Base-by-base conservation (phyloP, 2,113 vertebrate genomes). In the Sclerurus mexicanus region DNA sequence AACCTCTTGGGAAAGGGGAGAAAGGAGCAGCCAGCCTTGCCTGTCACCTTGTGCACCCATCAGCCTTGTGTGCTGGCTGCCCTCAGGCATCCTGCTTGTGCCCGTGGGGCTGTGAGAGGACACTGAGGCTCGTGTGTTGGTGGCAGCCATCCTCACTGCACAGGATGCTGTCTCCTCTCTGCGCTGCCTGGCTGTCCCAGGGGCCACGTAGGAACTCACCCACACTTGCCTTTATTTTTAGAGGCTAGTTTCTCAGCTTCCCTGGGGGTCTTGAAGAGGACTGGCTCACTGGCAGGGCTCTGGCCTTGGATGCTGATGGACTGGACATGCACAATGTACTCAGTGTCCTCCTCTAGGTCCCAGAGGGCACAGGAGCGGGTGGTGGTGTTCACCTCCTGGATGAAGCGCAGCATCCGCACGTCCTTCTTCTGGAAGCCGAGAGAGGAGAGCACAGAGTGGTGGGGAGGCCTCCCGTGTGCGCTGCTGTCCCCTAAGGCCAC, bases 321-420 rank as follows among this genome's bases (percentile, higher is more conserved):
- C 97, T 99, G 99, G 66, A 99, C 99, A 4, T 99, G 99, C 78
- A 99, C 98, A 5, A 99, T 99, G 96, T 99, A 99, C 93, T 99
- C 99, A 0, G 99, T 99, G 97, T 99, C 99, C 97, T 99, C 99
- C 84, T 99, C 99, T 97, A 99, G 98, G 95, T 99, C 99, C 99
- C 99, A 99, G 90, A 99, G 97, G 62, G 98, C 98, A 69, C 99
- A 99, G 12, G 99, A 99, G 94, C 99, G 99, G 12, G 99, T 99
- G 97, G 99, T 99, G 92, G 99, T 99, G 98, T 99, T 99, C 96
- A 99, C 99, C 87, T 99, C 99, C 98, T 99, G 99, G 98, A 99
- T 99, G 98, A 99, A 99, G 85, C 99, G 98, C 96, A 99, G 98
- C 99, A 99, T 99, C 88, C 98, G 98, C 60, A 99, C 99, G 13